Percentiles rank a stretch among this genome's conserved stretches.
Conservation (phyloP, 2,888 invertebrate species). For the Heliconius charithonia region DNA sequence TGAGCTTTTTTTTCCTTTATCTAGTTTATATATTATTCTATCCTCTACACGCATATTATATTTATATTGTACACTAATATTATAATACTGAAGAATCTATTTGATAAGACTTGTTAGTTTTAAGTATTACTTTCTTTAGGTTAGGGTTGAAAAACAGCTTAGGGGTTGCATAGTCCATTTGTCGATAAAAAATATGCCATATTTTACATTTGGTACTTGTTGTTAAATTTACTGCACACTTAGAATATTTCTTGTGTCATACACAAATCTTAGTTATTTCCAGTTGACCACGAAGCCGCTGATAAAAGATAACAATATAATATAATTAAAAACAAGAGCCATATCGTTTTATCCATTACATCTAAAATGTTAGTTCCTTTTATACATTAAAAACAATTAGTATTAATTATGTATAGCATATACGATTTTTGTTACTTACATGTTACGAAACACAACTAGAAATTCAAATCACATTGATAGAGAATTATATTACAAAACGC, state of each 20-base stretch:
- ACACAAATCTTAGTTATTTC: neutral
- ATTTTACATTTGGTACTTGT: neutral
- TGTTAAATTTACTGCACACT: neutral
- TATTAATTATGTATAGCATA: neutral
- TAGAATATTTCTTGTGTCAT: neutral
- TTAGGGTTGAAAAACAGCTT: neutral
- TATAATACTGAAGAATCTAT: neutral
- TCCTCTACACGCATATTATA: neutral
- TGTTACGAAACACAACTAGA: neutral
- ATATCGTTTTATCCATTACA: neutral
- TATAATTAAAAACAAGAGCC: neutral
- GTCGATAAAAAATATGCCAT: neutral
- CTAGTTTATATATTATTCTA: neutral
- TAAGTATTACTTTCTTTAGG: neutral
- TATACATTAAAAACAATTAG: neutral
- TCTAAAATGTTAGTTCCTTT: neutral
- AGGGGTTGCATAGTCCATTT: neutral
- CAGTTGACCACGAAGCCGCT: neutral
- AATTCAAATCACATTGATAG: constrained; percentile 18
- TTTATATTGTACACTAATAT: neutral
- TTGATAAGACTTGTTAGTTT: neutral
- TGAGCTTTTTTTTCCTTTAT: neutral
- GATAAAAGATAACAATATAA: neutral
- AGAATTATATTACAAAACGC: neutral
- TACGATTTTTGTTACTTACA: neutral